Conservation (phyloP, 2,888 invertebrate genomes). For the Dasysyrphus albostriatus region DNA sequence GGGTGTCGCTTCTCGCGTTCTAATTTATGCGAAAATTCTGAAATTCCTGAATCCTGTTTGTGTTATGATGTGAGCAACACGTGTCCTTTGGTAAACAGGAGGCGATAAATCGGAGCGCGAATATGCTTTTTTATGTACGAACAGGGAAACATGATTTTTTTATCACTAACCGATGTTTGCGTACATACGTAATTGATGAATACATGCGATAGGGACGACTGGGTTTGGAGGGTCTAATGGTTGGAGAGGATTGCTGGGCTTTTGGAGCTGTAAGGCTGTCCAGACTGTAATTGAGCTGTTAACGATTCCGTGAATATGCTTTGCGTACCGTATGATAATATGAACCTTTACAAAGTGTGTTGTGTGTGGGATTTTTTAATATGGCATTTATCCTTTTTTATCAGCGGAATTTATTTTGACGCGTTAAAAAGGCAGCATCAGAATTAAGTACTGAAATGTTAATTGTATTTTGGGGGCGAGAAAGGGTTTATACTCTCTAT, state of each 20-base stretch:
- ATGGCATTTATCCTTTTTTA: slow-evolving; percentile 53
- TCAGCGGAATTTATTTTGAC: slow-evolving; percentile 48
- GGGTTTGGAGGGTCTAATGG: slow-evolving; percentile 5
- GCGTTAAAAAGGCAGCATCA: slow-evolving; percentile 41
- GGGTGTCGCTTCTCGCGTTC: slow-evolving; percentile 57
- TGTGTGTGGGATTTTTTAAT: slow-evolving; percentile 41
- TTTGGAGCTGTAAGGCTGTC: slow-evolving; percentile 37
- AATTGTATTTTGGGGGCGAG: slow-evolving; percentile 41
- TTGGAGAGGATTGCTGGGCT: slow-evolving; percentile 11
- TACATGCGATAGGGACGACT: slow-evolving; percentile 58
- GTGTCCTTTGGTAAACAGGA: slow-evolving; percentile 66
- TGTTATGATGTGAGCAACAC: slow-evolving; percentile 60
- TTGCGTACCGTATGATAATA: slow-evolving; percentile 10
- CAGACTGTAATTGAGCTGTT: slow-evolving; percentile 72
- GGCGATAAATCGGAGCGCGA: slow-evolving; percentile 73
- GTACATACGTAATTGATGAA: slow-evolving; percentile 54
- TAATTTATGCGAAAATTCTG: slow-evolving; percentile 73
- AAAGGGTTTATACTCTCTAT: neutral
- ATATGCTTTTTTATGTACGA: slow-evolving; percentile 48
- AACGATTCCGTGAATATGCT: slow-evolving; percentile 55
- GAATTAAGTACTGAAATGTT: slow-evolving; percentile 48
- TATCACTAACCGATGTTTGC: slow-evolving; percentile 40
- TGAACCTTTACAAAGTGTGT: slow-evolving; percentile 24
- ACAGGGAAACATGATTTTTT: slow-evolving; percentile 55
- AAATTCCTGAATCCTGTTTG: slow-evolving; percentile 62